Base-by-base conservation (phyloP, 2,797 vertebrate genomes). In the Micropoecilia bifurca region DNA sequence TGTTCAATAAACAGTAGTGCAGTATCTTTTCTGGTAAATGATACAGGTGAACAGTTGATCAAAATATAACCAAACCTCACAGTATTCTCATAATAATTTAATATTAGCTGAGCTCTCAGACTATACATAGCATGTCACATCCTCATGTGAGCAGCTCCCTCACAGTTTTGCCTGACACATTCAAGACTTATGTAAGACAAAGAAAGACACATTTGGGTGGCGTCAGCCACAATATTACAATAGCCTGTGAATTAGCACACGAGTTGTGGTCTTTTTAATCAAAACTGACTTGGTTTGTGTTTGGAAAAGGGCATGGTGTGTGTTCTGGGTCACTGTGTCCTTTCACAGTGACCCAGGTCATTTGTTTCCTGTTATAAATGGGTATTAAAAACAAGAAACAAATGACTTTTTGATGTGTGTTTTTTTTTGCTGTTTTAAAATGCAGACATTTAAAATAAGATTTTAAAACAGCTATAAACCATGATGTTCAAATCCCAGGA, bases 71-170 rank as follows among this genome's bases (percentile, higher is more conserved):
- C 68, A 59, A 78, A 81, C 77, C 74, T 80, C 77, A 12, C 71
- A 68, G 80, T 78, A 80, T 86, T 89, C 79, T 77, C 80, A 66
- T 76, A 74, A 87, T 85, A 78, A 83, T 79, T 80, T 78, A 66
- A 79, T 77, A 84, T 59, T 18, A 5, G 73, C 81, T 82, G 75
- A 85, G 86, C 85, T 85, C 82, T 74, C 20, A 73, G 79, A 78
- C 88, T 90, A 90, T 83, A 90, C 80, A 87, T 87, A 89, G 91
- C 79, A 4, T 79, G 83, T 88, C 87, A 88, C 78, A 5, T 88
- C 86, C 87, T 83, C 88, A 53, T 80, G 76, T 84, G 77, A 7
- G 6, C 66, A 46, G 81, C 61, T 84, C 78, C 22, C 61, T 85
- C 88, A 84, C 79, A 53, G 69, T 79, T 88, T 80, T 83, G 79